A percentile compares a stretch with the other conserved stretches of the same genome.
Evolutionary conservation across 2,888 invertebrate species (phyloP).

Genomic region (Tipula vernalis): DNA sequence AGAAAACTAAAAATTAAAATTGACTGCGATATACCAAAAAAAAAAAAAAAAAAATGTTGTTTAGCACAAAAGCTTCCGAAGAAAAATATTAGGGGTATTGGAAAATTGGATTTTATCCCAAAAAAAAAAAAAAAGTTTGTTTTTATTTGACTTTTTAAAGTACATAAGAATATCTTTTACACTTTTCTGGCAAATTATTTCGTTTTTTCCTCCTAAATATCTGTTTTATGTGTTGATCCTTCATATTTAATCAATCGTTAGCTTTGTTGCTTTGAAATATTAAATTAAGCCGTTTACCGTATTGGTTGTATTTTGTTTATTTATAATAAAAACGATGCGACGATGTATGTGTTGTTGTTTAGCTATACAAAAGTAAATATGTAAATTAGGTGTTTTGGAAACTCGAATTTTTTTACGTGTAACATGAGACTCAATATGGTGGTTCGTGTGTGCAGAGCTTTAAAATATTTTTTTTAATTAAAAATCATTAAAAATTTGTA

Average conservation of each 20-base stretch:
- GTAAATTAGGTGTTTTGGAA: not conserved
- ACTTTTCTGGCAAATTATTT: no score
- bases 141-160: no score
- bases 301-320: not conserved
- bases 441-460: not conserved
- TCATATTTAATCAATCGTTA: no score
- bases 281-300: no score
- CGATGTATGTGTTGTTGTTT: not conserved
- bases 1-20: not conserved
- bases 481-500: not conserved
- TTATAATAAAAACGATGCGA: not conserved
- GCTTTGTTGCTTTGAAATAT: no score
- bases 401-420: not conserved
- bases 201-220: no score
- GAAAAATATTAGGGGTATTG: not conserved
- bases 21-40: not conserved
- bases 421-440: not conserved
- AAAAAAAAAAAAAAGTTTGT: no score
- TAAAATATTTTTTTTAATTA: not conserved
- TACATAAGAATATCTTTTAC: no score
- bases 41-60: not conserved
- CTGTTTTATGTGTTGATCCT: no score
- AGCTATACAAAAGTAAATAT: not conserved
- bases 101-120: not conserved
- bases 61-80: not conserved